Base-by-base conservation (phyloP, 2,888 invertebrate genomes). In the Hyposoter didymator region DNA sequence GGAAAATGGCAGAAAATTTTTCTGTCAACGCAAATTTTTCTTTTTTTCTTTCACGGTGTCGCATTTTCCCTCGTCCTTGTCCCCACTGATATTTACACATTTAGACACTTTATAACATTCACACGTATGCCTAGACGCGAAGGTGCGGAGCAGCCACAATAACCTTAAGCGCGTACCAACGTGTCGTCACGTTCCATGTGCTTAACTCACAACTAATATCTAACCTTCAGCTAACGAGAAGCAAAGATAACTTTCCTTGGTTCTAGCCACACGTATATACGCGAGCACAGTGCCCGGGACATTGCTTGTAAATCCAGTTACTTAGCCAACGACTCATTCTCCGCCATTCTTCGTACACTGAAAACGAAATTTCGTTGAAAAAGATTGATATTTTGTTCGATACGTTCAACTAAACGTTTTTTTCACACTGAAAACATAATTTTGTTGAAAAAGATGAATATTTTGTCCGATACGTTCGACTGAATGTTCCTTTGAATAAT, bases 101-200 rank as follows among this genome's bases (percentile, higher is more conserved):
- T 0, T 17, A 28, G 14, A 35, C 17, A 66, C 32, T n/a, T 10
- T 35, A 32, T 19, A 19, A 67, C 22, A 45, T 45, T 28, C 12
- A 47, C 28, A 32, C 17, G 19, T 52, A 39, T 73, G 49, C 67
- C 43, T 45, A 82, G 69, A 49, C 17, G 67, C 10, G 47, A 81
- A 59, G 43, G 47, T 81, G 78, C 52, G 73, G 69, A 69, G 43
- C 78, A 69, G 43, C 78, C 49, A 74, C 78, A 78, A 78, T 69
- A 78, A 78, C 69, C 73, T 59, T 69, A 80, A 76, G 76, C 76
- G 47, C 64, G 66, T 66, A 59, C 64, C 52, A 55, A 43, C 66
- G 67, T 78, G 80, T 81, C 67, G 55, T 76, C 81, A 78, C 84
- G 76, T 80, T 78, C 66, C n/a, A 28, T 22, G 81, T 81, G 78